Base-by-base conservation (phyloP, 2,113 vertebrate genomes). In the Coptodon rendalli region DNA sequence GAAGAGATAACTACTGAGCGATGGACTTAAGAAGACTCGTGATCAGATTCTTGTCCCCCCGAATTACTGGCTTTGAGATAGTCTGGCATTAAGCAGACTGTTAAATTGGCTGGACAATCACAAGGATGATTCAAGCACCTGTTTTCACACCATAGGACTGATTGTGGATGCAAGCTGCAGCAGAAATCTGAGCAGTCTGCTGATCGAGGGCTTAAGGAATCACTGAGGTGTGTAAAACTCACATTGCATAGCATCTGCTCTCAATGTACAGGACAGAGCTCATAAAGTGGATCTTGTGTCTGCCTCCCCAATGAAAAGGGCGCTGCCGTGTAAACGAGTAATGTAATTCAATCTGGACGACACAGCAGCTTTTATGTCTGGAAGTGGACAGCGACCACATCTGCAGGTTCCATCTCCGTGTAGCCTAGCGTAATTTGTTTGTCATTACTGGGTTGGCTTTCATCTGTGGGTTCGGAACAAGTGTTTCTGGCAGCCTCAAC, bases 171-270 rank as follows among this genome's bases (percentile, higher is more conserved):
- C 40, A 57, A 48, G 63, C 71, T 43, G 24, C 53, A 88, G 54
- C 17, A 84, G 91, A 90, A 91, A 93, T 88, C 53, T 19, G 89
- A 94, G 90, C 76, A 27, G 73, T 86, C 89, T 86, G 85, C 86
- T 91, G 89, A 93, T 85, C 48, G 80, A 80, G 76, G 87, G 82
- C 85, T 94, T 93, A 89, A 88, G 73, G 38, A 93, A 38, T 80
- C 87, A 89, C 19, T 82, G 90, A 90, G 80, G 89, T 92, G 87
- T 91, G 87, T 84, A 87, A 89, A 90, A 81, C 78, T 90, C 89
- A 86, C 92, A 86, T 84, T 85, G 81, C 89, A n/a, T 8, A 89
- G 50, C 94, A 94, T 93, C 94, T 94, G 91, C 87, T 93, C 66
- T 85, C 66, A 61, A 45, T 66, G 86, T 80, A 61, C 16, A 83